Conservation (phyloP, 2,113 vertebrate genomes). For the Strix aluco region DNA sequence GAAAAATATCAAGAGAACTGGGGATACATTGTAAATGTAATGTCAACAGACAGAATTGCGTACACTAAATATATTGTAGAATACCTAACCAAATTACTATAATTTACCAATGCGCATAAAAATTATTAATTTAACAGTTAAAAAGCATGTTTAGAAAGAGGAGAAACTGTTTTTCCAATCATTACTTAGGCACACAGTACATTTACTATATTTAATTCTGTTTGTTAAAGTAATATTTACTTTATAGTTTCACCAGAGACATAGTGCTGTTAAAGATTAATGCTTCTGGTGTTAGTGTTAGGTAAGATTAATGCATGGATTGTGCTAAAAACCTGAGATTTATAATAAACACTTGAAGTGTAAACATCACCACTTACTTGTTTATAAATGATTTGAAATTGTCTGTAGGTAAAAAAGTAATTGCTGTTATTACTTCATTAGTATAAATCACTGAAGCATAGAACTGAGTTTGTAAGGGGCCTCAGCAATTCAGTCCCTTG, state of each 20-base stretch:
- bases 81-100: background rate
- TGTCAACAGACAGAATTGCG: background rate
- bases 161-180: background rate
- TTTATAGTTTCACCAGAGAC: background rate
- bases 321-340: background rate
- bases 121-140: background rate
- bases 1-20: background rate
- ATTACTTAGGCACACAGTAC: background rate
- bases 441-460: background rate
- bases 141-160: background rate
- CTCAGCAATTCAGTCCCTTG: background rate
- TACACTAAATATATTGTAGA: background rate
- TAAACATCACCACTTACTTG: background rate
- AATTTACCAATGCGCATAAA: background rate
- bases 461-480: background rate
- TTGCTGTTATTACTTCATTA: background rate
- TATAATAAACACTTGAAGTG: background rate
- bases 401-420: background rate
- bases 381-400: background rate
- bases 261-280: background rate
- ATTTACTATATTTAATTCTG: background rate
- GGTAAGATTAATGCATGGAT: background rate
- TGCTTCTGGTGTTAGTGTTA: background rate
- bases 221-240: slow-evolving; percentile 12
- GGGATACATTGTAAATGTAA: background rate